Evolutionary conservation across 2,113 vertebrate genomes (phyloP).

Genomic region (Pagrus major): DNA sequence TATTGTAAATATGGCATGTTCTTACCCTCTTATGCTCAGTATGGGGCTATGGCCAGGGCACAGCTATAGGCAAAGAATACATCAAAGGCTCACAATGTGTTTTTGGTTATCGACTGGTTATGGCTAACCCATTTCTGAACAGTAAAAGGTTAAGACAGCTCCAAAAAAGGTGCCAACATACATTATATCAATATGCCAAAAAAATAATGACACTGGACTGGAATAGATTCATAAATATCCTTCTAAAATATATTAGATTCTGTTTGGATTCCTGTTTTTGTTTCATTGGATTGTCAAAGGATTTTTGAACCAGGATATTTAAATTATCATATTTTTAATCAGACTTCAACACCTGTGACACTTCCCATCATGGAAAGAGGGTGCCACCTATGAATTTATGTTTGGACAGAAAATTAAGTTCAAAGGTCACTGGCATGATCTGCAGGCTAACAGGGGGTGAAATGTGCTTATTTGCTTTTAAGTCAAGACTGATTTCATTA

Average conservation of each 20-base stretch:
- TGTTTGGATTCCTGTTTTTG: conserved; percentile 28
- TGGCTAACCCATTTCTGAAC: conserved; percentile 7
- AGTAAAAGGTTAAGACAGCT: not conserved
- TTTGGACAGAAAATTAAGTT: conserved; percentile 92
- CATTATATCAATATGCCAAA: too few relatives aligned
- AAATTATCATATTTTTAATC: conserved; percentile 85
- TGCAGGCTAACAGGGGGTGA: conserved; percentile 90
- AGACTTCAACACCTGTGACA: conserved; percentile 80
- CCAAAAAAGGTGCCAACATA: not conserved
- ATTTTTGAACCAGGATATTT: conserved; percentile 54
- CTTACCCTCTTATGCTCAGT: not conserved
- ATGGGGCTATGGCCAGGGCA: not conserved
- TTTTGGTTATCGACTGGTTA: too few relatives aligned
- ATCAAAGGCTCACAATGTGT: not conserved
- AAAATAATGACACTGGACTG: not conserved
- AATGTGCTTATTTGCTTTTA: conserved; percentile 95
- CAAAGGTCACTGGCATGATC: conserved; percentile 85
- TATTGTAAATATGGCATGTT: not conserved
- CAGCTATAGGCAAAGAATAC: not conserved
- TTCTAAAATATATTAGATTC: conserved; percentile 16
- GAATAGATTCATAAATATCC: conserved; percentile 4
- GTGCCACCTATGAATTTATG: conserved; percentile 90
- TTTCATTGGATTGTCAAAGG: conserved; percentile 42
- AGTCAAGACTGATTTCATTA: conserved; percentile 91
- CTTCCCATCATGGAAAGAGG: conserved; percentile 82